Percentiles rank a stretch among this genome's conserved stretches.
Conservation (phyloP, 2,113 vertebrate species). For the Plecotus auritus region DNA sequence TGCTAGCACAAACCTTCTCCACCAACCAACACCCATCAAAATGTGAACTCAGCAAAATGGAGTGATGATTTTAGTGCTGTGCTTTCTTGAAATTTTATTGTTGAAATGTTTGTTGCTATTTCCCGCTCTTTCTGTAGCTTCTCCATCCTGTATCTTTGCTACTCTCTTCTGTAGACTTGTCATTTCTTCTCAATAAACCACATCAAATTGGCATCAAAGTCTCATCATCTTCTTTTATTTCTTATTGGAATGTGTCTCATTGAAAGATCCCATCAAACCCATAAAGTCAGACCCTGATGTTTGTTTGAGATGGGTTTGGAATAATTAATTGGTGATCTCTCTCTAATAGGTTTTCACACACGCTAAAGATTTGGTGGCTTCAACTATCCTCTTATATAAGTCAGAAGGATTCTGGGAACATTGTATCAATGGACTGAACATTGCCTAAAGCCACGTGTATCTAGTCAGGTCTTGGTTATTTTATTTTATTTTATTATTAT, state of each 20-base stretch:
- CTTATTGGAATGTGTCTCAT: background rate
- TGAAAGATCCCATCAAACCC: background rate
- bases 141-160: background rate
- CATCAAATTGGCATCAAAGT: background rate
- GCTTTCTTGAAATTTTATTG: background rate
- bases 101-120: background rate
- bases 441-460: background rate
- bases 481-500: background rate
- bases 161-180: background rate
- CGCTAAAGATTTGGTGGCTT: background rate
- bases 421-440: no score
- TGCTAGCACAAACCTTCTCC: background rate
- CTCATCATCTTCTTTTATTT: background rate
- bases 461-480: background rate
- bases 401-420: background rate
- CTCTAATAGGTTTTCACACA: background rate
- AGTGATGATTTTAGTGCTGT: background rate
- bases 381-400: background rate
- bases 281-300: background rate
- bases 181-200: conserved; percentile 30
- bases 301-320: background rate
- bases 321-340: background rate
- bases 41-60: background rate
- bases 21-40: background rate
- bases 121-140: background rate